phyloP scores from a whole-genome alignment of 92 coral and sea anemone genomes.

The Umimayanthus kanabou region DNA sequence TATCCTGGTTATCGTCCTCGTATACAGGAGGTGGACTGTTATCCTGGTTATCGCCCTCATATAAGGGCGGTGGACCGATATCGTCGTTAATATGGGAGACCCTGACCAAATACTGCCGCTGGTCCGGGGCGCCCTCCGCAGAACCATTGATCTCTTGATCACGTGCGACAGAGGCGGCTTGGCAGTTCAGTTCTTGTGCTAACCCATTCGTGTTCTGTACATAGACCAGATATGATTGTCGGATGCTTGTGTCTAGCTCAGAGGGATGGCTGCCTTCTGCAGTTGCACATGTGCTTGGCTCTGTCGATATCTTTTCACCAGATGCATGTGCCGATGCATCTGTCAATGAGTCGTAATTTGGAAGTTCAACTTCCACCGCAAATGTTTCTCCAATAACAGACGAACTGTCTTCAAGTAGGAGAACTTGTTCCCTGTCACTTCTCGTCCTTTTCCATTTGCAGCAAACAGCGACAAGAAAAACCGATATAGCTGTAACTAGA shows the following conservation, averaged over 20 bases:
- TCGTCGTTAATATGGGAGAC: not conserved
- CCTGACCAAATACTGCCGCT: not conserved
- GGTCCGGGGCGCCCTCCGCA: not conserved
- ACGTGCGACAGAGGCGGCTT: not conserved
- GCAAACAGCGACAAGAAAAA: not conserved
- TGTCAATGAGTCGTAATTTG: conserved; percentile 1
- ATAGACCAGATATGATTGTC: conserved; percentile 5
- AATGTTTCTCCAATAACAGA: not conserved
- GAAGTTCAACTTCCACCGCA: conserved; percentile 8
- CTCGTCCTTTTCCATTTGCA: not conserved
- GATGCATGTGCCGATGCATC: not conserved
- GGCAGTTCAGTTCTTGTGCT: not conserved
- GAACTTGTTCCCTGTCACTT: not conserved
- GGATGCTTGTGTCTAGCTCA: not conserved
- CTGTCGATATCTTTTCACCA: not conserved
- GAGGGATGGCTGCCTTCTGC: not conserved
- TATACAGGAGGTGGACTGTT: not conserved
- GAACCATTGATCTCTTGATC: too few species aligned
- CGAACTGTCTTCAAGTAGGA: not conserved
- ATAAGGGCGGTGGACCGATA: not conserved
- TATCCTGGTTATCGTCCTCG: not conserved
- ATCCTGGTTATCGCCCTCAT: not conserved
- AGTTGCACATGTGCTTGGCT: not conserved
- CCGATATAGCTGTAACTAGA: not conserved
- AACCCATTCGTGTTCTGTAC: not conserved